Evolutionary conservation across 1,140 invertebrate species (phyloP).

Genomic region (Aphidius ervi): DNA sequence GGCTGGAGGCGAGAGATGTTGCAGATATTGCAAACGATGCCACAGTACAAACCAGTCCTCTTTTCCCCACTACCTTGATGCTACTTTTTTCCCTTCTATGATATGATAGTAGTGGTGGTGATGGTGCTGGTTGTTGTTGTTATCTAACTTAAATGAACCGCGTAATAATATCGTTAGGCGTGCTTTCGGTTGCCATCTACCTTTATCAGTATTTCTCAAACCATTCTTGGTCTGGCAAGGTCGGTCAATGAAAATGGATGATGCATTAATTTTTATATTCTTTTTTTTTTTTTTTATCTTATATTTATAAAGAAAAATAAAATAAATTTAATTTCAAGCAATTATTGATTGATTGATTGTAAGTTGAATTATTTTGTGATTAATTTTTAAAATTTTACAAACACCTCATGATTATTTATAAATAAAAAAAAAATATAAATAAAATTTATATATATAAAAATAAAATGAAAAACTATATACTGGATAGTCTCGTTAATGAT

Average conservation of each 20-base stretch:
- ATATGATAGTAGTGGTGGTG: background rate
- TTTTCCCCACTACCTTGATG: background rate
- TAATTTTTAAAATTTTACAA: too few species aligned
- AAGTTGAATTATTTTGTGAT: too few species aligned
- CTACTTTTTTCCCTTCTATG: too few species aligned
- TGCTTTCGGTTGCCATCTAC: conserved; percentile 35
- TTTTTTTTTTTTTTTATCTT: too few species aligned
- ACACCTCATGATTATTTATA: background rate
- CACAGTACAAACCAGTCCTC: conserved; percentile 31
- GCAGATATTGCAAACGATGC: conserved; percentile 42
- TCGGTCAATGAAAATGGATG: conserved; percentile 32
- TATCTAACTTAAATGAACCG: conserved; percentile 54
- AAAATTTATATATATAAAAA: background rate
- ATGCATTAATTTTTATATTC: background rate
- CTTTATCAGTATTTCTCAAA: background rate
- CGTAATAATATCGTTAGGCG: conserved; percentile 48
- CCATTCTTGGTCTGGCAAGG: background rate
- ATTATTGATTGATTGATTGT: too few species aligned
- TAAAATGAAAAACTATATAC: conserved; percentile 8
- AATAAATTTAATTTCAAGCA: background rate
- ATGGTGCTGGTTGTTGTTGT: conserved; percentile 25
- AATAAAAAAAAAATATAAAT: background rate
- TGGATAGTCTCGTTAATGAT: conserved; percentile 13
- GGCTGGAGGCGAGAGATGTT: conserved; percentile 47
- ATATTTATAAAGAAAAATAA: background rate